Base-by-base conservation (phyloP, 2,888 invertebrate genomes). In the Heliconius sara region DNA sequence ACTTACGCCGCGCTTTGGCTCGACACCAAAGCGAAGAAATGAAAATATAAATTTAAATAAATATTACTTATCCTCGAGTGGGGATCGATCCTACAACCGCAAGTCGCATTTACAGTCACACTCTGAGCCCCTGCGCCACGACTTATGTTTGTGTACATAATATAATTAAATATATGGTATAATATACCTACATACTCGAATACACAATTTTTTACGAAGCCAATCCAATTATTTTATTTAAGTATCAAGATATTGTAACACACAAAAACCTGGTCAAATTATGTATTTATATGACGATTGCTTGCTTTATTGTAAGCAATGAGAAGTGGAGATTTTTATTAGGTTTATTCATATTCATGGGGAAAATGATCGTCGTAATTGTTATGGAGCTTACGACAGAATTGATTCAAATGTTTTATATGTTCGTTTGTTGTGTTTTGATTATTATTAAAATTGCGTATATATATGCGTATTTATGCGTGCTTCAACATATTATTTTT, bases 321-420 rank as follows among this genome's bases (percentile, higher is more conserved):
- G 85, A 86, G 84, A 39, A 39, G 39, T 39, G 84, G 75, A 86
- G 87, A 87, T 86, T 83, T 87, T 89, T 88, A 88, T 88, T 86
- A 83, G 83, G 83, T 85, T 81, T 87, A 81, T 82, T 81, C 68
- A 72, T 82, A 80, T 83, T 86, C 84, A 85, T 84, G 82, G 83
- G 75, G 75, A 43, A 74, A 27, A 75, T 75, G 65, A 75, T 47
- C 75, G 43, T 65, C 47, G 65, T 75, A 75, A 65, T 75, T 75
- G 63, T 75, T 75, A 65, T 6, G 43, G 27, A 65, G 2, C 39
- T 73, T 47, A 75, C 25, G 22, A 25, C 39, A 43, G 43, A 7
- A 10, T 63, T 75, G 39, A 19, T 65, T 43, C 39, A 22, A 27
- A 43, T 65, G 25, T 63, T 43, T 65, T 60, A 60, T 60, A 60